Base-by-base conservation (phyloP, 2,888 invertebrate genomes). In the Shargacucullia verbasci region DNA sequence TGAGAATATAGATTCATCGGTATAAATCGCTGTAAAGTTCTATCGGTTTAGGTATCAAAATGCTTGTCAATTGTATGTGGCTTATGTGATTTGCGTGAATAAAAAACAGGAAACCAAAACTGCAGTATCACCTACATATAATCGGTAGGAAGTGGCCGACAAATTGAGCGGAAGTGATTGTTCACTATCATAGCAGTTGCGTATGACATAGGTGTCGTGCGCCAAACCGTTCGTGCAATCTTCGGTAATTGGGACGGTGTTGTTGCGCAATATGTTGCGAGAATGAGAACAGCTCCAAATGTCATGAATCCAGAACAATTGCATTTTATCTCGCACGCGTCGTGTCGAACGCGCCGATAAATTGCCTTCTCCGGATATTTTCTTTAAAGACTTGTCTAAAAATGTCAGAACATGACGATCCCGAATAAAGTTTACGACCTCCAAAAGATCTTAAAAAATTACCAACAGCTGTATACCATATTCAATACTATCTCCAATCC, bases 111-210 rank as follows among this genome's bases (percentile, higher is more conserved):
- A 86, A 86, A 73, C 60, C 38, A 54, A 75, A 76, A 59, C 68
- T 71, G 72, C 75, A 73, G 57, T 73, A 78, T 79, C 81, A 80
- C 74, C 78, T 64, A 78, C 67, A 70, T 76, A 70, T 70, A 73
- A 74, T 71, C 70, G 72, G 58, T 73, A 82, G 84, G 84, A 88
- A 85, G 76, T 80, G 76, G 70, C 77, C 70, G 76, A 78, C 62
- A 83, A 83, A 83, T 83, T 73, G 76, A 65, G 72, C 87, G 89
- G 89, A 90, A 90, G 87, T 85, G 83, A 85, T 82, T 83, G 84
- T 81, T 79, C 75, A 71, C 58, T 73, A 73, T 76, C 60, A 72
- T 56, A 70, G 71, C 37, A 73, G 70, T 78, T 73, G 74, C 73
- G 73, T 74, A 69, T 64, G 63, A 67, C 70, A 71, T 69, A 58